Base-by-base conservation (phyloP, 2,113 vertebrate genomes). In the Hypomesus transpacificus region DNA sequence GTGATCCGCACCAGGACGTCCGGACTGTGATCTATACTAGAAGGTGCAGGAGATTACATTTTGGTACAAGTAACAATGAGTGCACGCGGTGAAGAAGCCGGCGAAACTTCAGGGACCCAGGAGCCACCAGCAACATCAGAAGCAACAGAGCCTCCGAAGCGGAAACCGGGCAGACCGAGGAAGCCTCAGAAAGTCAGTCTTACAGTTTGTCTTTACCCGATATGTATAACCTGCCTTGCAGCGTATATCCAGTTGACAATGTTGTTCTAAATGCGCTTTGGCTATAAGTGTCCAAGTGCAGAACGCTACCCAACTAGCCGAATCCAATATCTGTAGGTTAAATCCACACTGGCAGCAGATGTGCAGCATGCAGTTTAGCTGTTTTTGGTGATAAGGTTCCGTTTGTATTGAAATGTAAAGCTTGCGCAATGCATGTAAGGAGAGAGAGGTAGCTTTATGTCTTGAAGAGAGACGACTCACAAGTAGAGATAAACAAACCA, bases 121-220 rank as follows among this genome's bases (percentile, higher is more conserved):
- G 95, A 94, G 91, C 93, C 95, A 90, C 89, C 93, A 88, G 94
- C 93, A 77, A 84, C 93, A 83, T 92, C 94, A 91, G 92, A 93
- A 77, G 85, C 93, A 85, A 82, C 94, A 75, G 92, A 92, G 90
- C 91, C 94, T 63, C 93, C 91, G 89, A 98, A 96, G 93, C 90
- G 96, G 88, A 94, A 94, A 90, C 94, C 95, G 86, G 96, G 96
- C 82, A 95, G 96, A 94, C 96, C 96, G 86, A 93, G 94, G 92
- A 97, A 96, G 86, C 94, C 94, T 82, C 94, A 89, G 67, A 94
- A 96, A 93, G 96, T 98, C 91, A 95, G 96, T 95, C 87, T 14
- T n/a, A 20, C 13, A 60, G 17, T 46, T 54, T 68, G 50, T 21
- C 11, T 50, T 50, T 4, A 20, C 18, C 63, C 34, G 34, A 65